phyloP scores from a whole-genome alignment of 2,888 invertebrate species.

The Ichneumon xanthorius region DNA sequence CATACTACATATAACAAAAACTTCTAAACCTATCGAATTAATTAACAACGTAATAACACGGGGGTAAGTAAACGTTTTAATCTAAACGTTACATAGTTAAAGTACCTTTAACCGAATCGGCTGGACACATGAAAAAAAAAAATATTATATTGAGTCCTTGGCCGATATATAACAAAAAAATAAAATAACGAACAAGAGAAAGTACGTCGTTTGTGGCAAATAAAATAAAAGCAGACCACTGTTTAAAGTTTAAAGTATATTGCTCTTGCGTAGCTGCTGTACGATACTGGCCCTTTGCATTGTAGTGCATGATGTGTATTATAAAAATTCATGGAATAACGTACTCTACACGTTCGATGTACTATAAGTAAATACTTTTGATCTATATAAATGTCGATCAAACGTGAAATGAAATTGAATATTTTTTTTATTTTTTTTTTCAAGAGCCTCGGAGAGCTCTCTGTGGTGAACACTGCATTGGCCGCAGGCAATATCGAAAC shows the following conservation, averaged over 20 bases:
- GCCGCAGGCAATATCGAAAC: conserved; percentile 38
- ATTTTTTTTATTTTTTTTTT: neutral
- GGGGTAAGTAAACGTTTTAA: conserved; percentile 68
- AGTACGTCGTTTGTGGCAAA: conserved; percentile 19
- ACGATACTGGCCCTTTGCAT: conserved; percentile 38
- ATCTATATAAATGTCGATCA: conserved; percentile 31
- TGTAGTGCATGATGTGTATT: conserved; percentile 52
- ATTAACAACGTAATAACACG: conserved; percentile 65
- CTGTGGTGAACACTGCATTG: conserved; percentile 2
- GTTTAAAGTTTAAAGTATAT: conserved; percentile 13
- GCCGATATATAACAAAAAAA: conserved; percentile 46
- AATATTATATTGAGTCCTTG: neutral
- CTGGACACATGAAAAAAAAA: conserved; percentile 14
- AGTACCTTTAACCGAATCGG: conserved; percentile 57
- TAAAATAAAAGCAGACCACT: conserved; percentile 23
- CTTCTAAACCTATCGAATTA: conserved; percentile 67
- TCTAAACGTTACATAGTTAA: conserved; percentile 64
- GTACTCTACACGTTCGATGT: neutral
- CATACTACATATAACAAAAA: conserved; percentile 47
- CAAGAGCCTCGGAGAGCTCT: neutral
- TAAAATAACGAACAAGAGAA: conserved; percentile 14
- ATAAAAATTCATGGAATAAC: conserved; percentile 1
- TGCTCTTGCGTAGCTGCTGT: conserved; percentile 35
- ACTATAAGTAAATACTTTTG: conserved; percentile 18
- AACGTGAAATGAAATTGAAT: neutral